Evolutionary conservation across 2,113 vertebrate species (phyloP).

Genomic region (Otus sunia): DNA sequence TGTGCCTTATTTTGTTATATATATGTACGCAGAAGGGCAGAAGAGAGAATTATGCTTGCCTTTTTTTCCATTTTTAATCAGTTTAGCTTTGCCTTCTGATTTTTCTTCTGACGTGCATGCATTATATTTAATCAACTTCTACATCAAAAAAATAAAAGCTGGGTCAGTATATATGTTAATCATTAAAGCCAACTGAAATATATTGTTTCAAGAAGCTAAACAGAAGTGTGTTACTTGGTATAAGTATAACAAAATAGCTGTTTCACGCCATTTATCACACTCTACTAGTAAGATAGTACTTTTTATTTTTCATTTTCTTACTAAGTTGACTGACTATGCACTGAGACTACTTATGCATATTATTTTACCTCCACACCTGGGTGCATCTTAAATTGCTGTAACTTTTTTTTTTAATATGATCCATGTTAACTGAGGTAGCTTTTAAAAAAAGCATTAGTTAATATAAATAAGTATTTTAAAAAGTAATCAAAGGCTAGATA

Average conservation of each 20-base stretch:
- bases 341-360: not conserved
- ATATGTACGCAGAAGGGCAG: not conserved
- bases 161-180: not conserved
- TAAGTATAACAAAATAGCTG: not conserved
- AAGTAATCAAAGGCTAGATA: not conserved
- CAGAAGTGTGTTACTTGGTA: not conserved
- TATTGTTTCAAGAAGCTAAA: not conserved
- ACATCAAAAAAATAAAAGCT: not conserved
- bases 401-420: not conserved
- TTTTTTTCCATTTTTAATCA: not conserved
- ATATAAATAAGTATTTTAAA: not conserved
- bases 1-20: not conserved
- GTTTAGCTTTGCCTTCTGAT: not conserved
- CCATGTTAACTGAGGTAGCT: not conserved
- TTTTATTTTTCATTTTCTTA: not conserved
- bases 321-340: rapidly evolving
- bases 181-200: not conserved
- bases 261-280: not conserved
- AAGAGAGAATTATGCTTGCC: not conserved
- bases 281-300: not conserved
- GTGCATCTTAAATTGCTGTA: not conserved
- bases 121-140: not conserved
- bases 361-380: not conserved
- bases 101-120: not conserved
- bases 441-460: not conserved